Conservation (phyloP, 2,888 invertebrate genomes). For the Teinopalpus imperialis region DNA sequence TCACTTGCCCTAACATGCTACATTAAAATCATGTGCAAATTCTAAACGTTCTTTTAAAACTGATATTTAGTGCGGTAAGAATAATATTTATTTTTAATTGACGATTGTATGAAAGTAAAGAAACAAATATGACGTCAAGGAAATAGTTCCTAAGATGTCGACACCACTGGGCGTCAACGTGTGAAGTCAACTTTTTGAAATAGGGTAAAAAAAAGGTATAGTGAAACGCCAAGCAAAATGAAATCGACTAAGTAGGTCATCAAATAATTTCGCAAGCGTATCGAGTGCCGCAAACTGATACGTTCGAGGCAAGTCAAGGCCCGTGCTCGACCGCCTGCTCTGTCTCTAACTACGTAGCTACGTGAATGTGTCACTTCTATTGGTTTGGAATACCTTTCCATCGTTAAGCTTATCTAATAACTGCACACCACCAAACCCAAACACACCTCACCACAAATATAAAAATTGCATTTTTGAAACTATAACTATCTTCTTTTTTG, state of each 20-base stretch:
- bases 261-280: constrained; percentile 79
- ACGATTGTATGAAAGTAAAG: too few relatives aligned
- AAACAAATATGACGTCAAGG: too few relatives aligned
- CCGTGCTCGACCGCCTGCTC: constrained; percentile 50
- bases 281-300: constrained; percentile 78
- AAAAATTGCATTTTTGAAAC: too few relatives aligned
- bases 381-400: neutral
- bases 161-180: too few relatives aligned
- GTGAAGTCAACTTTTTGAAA: constrained; percentile 52
- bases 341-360: constrained; percentile 84
- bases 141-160: too few relatives aligned
- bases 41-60: too few relatives aligned
- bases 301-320: constrained; percentile 73
- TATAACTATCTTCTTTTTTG: too few relatives aligned
- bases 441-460: too few relatives aligned
- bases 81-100: too few relatives aligned
- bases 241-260: constrained; percentile 77
- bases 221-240: constrained; percentile 63
- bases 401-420: too few relatives aligned
- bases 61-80: too few relatives aligned
- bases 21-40: constrained; percentile 11
- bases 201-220: constrained; percentile 60
- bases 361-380: neutral
- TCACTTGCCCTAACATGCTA: constrained; percentile 40
- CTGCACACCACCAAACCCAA: too few relatives aligned